Base-by-base conservation (phyloP, 2,113 vertebrate species). In the Lethenteron reissneri region DNA sequence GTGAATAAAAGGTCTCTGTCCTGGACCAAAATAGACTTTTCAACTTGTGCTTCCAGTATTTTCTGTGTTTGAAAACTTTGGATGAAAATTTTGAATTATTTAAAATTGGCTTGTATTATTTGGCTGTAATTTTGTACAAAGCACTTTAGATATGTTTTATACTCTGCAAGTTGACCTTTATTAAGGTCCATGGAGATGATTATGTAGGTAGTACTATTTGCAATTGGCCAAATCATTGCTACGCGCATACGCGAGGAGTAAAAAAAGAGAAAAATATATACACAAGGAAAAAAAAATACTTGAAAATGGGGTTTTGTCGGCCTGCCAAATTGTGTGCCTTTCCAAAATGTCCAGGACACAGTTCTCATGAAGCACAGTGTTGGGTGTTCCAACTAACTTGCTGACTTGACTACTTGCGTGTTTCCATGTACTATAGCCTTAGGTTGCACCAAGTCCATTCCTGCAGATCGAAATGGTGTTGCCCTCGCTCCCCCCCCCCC, bases 321-420 rank as follows among this genome's bases (percentile, higher is more conserved):
- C 64, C 64, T 68, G 64, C 64, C 64, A 68, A 68, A 68, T 68
- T 68, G 64, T 17, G 64, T 68, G 64, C 64, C 64, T 68, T 68
- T 41, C 41, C 64, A 68, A n/a, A 25, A 25, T 68, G 64, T 25
- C 64, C 64, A 68, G 64, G 64, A 25, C 64, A 68, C 25, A 25
- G 64, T 68, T 68, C n/a, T 17, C n/a, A 68, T 17, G 64, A 68
- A 68, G 64, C 64, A 68, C 64, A 68, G 64, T 68, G n/a, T 68
- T 68, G 64, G 64, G 64, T 68, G 64, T 68, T 68, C 64, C 64
- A 68, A 68, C 64, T 25, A 68, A 41, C 41, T 41, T 41, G 41
- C 41, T 41, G 41, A 41, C 41, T 41, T 41, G 41, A 41, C 41
- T 41, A 41, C 41, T 41, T 7, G 41, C 41, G 41, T 41, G 41